Conservation (phyloP, 64 coral and sea anemone genomes). For the Stichodactyla mertensii region DNA sequence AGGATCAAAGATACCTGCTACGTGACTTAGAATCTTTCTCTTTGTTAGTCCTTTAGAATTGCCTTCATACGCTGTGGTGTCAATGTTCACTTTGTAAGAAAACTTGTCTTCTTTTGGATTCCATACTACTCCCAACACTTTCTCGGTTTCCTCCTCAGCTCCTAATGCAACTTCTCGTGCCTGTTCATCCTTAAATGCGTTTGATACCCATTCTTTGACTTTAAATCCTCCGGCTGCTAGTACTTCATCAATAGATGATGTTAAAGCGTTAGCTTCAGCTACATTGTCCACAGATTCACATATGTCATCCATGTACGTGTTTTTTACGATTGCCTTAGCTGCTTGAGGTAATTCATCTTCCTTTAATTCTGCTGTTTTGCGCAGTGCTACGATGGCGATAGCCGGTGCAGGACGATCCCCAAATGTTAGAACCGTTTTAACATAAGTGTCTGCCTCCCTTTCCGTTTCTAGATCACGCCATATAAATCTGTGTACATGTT, state of each 20-base stretch:
- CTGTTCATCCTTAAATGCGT: not conserved
- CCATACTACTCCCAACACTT: slow-evolving; percentile 38
- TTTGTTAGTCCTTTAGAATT: slow-evolving; percentile 11
- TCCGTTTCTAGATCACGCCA: slow-evolving; percentile 31
- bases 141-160: not conserved
- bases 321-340: slow-evolving; percentile 19
- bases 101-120: slow-evolving; percentile 14
- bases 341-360: slow-evolving; percentile 23
- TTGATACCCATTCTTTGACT: slow-evolving; percentile 45
- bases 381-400: slow-evolving; percentile 33
- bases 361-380: slow-evolving; percentile 30
- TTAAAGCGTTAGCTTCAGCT: slow-evolving; percentile 7
- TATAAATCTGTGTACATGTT: slow-evolving; percentile 51
- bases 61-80: not conserved
- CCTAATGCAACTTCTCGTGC: not conserved
- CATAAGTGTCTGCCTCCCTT: slow-evolving; percentile 34
- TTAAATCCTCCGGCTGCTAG: slow-evolving; percentile 34
- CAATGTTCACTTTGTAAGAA: slow-evolving; percentile 12
- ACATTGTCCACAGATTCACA: slow-evolving; percentile 30
- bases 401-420: slow-evolving; percentile 28
- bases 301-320: slow-evolving; percentile 13
- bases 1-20: slow-evolving; percentile 51
- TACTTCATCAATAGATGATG: slow-evolving; percentile 26
- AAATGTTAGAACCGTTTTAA: slow-evolving; percentile 48
- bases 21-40: slow-evolving; percentile 25